Evolutionary conservation across 2,113 vertebrate genomes (phyloP).

Genomic region (Oreocharis arfaki): DNA sequence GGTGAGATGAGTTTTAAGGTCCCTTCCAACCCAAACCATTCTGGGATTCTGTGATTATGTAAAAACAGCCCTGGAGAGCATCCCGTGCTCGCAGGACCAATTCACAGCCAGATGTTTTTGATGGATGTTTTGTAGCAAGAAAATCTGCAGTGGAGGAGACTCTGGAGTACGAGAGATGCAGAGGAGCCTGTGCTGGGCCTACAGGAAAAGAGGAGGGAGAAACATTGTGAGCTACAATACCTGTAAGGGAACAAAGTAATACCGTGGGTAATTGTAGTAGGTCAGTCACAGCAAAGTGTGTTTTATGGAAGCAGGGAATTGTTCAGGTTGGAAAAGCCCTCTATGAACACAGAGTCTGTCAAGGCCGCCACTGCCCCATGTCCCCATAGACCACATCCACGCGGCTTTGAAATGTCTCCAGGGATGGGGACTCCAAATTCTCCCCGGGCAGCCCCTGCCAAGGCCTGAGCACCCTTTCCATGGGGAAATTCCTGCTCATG

Average conservation of each 20-base stretch:
- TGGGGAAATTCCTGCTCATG: too few relatives aligned
- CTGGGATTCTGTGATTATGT: background rate
- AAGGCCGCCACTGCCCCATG: background rate
- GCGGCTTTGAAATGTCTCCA: background rate
- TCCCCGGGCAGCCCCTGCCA: background rate
- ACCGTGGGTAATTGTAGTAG: fast-evolving
- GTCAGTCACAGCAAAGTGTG: background rate
- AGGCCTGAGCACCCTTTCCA: too few relatives aligned
- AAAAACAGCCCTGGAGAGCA: background rate
- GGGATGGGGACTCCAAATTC: background rate
- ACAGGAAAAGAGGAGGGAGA: too few relatives aligned
- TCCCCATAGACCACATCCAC: background rate
- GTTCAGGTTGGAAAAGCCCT: background rate
- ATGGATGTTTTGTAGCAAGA: background rate
- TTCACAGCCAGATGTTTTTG: background rate
- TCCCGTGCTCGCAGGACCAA: fast-evolving
- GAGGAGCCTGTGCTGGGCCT: background rate
- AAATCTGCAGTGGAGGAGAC: background rate
- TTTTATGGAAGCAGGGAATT: background rate
- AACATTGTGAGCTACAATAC: fast-evolving
- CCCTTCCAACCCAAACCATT: background rate
- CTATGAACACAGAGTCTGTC: background rate
- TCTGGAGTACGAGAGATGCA: background rate
- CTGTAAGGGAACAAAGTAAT: background rate
- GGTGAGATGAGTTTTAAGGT: background rate